Conservation (phyloP, 2,888 invertebrate species). For the Malacosoma neustria region DNA sequence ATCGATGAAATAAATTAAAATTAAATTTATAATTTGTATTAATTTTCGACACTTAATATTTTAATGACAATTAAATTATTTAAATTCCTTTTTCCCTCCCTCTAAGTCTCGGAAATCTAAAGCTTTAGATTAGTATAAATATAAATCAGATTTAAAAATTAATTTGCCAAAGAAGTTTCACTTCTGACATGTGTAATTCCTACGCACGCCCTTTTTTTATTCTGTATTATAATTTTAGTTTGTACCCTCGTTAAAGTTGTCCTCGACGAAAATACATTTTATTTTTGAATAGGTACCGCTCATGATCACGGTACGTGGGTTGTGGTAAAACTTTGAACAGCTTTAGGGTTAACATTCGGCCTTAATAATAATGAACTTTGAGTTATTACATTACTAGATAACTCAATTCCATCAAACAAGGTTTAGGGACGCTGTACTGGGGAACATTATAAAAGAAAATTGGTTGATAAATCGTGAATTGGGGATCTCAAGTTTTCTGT, state of each 20-base stretch:
- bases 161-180: too few species aligned
- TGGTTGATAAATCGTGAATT: neutral
- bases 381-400: neutral
- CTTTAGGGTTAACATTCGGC: conserved; percentile 11
- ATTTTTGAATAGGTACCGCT: conserved; percentile 3
- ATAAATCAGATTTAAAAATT: too few species aligned
- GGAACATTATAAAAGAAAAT: neutral
- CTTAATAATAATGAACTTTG: neutral
- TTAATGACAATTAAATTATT: too few species aligned
- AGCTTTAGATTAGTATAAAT: too few species aligned
- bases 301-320: conserved; percentile 4
- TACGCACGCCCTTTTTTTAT: too few species aligned
- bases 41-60: too few species aligned
- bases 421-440: neutral
- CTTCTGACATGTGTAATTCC: too few species aligned
- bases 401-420: neutral
- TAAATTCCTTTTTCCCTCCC: too few species aligned
- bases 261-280: conserved; percentile 1
- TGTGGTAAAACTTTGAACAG: conserved; percentile 14
- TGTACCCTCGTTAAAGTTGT: conserved; percentile 2
- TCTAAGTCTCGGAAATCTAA: too few species aligned
- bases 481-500: neutral
- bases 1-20: too few species aligned
- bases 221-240: too few species aligned
- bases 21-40: too few species aligned